Percentiles rank a stretch among this genome's conserved stretches.
Conservation (phyloP, 2,113 vertebrate species). For the Cebus imitator region DNA sequence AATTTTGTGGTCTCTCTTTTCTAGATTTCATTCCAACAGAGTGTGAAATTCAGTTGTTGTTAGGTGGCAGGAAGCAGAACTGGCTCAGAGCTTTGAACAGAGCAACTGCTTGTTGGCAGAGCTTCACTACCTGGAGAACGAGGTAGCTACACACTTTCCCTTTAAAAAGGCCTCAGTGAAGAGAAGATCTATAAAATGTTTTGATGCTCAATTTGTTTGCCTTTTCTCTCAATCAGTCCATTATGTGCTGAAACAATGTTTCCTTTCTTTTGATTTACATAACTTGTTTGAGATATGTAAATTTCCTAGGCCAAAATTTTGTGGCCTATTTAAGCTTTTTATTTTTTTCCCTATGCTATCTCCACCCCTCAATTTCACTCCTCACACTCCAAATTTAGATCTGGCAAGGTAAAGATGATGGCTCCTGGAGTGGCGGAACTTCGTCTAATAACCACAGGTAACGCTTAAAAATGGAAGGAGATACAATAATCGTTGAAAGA, state of each 20-base stretch:
- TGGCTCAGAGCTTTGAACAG: neutral
- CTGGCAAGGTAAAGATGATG: neutral
- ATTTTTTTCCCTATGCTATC: neutral
- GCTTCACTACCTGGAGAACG: slow-evolving; percentile 41
- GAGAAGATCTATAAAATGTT: slow-evolving; percentile 57
- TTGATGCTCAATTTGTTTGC: slow-evolving; percentile 34
- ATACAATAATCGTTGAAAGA: neutral
- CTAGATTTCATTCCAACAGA: slow-evolving; percentile 29
- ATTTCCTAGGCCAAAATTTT: slow-evolving; percentile 56
- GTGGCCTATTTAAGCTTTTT: slow-evolving; percentile 40
- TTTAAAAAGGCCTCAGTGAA: slow-evolving; percentile 30
- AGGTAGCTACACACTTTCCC: neutral
- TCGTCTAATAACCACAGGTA: neutral
- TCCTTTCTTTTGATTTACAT: slow-evolving; percentile 69
- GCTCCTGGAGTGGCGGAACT: neutral
- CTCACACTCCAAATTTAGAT: neutral
- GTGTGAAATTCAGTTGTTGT: slow-evolving; percentile 35
- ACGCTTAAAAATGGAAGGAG: neutral
- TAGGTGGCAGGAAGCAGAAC: slow-evolving; percentile 36
- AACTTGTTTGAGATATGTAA: slow-evolving; percentile 63
- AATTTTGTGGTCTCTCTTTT: slow-evolving; percentile 40
- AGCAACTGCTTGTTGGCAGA: slow-evolving; percentile 46
- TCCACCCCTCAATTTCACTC: neutral
- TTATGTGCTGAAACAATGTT: slow-evolving; percentile 57
- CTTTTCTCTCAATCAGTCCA: slow-evolving; percentile 47